Evolutionary conservation across 1,140 invertebrate genomes (phyloP).

Genomic region (Frieseomelitta varia): DNA sequence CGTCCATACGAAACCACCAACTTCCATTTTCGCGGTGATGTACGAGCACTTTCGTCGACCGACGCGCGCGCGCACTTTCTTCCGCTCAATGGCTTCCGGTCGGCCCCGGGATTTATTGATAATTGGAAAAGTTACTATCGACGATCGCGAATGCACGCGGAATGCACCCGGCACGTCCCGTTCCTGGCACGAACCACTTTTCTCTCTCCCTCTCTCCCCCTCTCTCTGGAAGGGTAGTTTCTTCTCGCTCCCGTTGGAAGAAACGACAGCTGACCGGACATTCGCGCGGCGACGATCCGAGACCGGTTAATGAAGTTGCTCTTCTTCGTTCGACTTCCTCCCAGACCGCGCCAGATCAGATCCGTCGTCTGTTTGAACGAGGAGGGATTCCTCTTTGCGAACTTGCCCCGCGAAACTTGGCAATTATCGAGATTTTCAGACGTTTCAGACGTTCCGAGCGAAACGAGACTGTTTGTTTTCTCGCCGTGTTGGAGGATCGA

Average conservation of each 20-base stretch:
- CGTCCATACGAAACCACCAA: neutral
- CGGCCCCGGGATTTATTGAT: conserved; percentile 36
- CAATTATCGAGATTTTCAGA: conserved; percentile 49
- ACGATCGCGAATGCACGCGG: conserved; percentile 39
- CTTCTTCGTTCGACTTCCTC: neutral
- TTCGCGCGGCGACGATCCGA: conserved; percentile 12
- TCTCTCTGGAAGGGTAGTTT: no score
- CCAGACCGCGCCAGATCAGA: neutral
- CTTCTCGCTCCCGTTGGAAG: no score
- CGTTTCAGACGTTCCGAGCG: neutral
- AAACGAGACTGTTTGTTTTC: conserved; percentile 21
- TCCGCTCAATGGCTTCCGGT: conserved; percentile 29
- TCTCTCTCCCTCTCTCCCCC: no score
- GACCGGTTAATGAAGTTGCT: conserved; percentile 44
- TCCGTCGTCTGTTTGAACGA: conserved; percentile 13
- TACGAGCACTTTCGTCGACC: neutral
- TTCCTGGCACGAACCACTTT: neutral
- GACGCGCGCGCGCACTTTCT: conserved; percentile 13
- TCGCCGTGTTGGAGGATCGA: neutral
- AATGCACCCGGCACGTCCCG: conserved; percentile 21
- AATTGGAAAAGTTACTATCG: conserved; percentile 61
- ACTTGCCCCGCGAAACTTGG: conserved; percentile 21
- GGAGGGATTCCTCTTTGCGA: neutral
- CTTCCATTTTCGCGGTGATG: conserved; percentile 31
- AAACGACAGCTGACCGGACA: neutral